Percentiles rank a stretch among this genome's conserved stretches.
Evolutionary conservation across 2,888 invertebrate genomes (phyloP).

Genomic region (Stegana nigrithorax): DNA sequence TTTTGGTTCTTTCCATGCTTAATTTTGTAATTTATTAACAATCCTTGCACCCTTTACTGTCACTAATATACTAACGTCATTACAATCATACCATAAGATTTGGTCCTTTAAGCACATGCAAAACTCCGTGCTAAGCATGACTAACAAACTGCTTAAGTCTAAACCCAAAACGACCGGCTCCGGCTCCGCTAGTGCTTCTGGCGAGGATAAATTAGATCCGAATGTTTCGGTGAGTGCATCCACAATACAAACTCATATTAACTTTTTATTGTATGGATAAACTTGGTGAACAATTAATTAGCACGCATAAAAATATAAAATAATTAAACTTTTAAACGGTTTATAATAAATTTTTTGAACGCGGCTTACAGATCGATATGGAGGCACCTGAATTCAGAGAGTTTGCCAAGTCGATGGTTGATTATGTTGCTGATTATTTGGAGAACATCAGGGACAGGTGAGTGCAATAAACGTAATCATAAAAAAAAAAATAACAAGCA

Average conservation of each 20-base stretch:
- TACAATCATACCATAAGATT: not conserved
- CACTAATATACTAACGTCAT: not conserved
- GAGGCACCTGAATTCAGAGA: slow-evolving; percentile 85
- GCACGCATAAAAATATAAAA: too few relatives aligned
- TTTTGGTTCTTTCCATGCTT: too few relatives aligned
- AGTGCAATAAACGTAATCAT: slow-evolving; percentile 36
- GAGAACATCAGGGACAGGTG: slow-evolving; percentile 94
- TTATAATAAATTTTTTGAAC: slow-evolving; percentile 4
- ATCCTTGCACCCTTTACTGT: too few relatives aligned
- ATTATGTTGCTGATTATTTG: slow-evolving; percentile 92
- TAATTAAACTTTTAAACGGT: not conserved
- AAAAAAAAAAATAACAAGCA: too few relatives aligned
- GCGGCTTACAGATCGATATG: slow-evolving; percentile 72
- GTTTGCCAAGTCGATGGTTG: slow-evolving; percentile 93
- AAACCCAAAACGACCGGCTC: slow-evolving; percentile 36
- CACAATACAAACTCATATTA: too few relatives aligned
- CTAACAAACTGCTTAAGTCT: slow-evolving; percentile 29
- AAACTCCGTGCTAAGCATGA: not conserved
- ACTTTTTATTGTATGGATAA: not conserved
- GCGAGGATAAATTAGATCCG: slow-evolving; percentile 57
- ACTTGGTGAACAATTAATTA: not conserved
- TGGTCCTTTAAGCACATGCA: not conserved
- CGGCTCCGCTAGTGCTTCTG: slow-evolving; percentile 30
- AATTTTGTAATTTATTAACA: too few relatives aligned
- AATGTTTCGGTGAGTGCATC: slow-evolving; percentile 63